phyloP scores from a whole-genome alignment of 2,797 vertebrate genomes.

The Emydoidea blandingii region DNA sequence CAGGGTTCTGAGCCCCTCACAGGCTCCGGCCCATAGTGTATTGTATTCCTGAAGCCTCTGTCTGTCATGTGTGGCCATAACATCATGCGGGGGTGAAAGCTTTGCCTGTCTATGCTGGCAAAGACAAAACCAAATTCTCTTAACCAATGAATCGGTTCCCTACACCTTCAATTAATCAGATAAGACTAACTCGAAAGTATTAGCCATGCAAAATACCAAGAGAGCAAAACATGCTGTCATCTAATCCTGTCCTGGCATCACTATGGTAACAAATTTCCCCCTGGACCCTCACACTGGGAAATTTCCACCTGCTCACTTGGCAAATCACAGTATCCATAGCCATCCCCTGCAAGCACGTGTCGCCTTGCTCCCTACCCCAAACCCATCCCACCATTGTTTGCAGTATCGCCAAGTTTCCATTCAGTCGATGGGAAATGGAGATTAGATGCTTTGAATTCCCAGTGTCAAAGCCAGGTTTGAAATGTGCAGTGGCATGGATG shows the following conservation, averaged over 20 bases:
- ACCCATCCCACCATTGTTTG: not conserved
- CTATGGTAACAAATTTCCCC: not conserved
- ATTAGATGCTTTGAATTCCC: slow-evolving; percentile 56
- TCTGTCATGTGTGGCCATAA: not conserved
- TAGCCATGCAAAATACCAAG: accelerated
- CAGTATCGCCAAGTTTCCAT: slow-evolving; percentile 6
- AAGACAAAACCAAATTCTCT: not conserved
- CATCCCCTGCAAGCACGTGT: not conserved
- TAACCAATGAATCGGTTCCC: not conserved
- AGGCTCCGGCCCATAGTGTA: not conserved
- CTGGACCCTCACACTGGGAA: not conserved
- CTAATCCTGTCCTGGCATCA: not conserved
- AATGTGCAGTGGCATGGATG: slow-evolving; percentile 66
- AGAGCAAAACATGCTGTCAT: not conserved
- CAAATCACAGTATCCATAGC: not conserved
- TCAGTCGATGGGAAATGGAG: slow-evolving; percentile 13
- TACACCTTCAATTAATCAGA: not conserved
- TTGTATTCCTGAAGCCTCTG: accelerated
- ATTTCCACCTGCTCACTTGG: not conserved
- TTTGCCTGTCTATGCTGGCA: not conserved
- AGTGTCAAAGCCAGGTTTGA: slow-evolving; percentile 74
- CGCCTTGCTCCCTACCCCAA: not conserved
- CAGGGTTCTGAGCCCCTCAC: not conserved
- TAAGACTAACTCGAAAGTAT: not conserved
- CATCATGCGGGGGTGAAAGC: not conserved